These are phyloP conservation scores for Anaspis maculata DNA, from an alignment of 2,888 invertebrate genomes.

Conservation along the genomic window DNA sequence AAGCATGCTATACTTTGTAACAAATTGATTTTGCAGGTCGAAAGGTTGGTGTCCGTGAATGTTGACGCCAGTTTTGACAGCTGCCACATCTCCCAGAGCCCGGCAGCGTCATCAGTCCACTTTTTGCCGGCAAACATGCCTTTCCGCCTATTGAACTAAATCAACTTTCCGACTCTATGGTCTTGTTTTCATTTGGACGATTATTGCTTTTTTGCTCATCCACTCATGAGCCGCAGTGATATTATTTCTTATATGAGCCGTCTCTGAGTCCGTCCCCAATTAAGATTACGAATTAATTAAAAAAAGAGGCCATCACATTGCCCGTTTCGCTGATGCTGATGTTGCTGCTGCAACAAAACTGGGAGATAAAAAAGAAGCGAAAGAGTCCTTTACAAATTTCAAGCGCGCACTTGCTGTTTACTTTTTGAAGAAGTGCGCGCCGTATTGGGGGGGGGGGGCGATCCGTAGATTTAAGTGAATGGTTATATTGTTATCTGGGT, in stretches of 20 bases:
- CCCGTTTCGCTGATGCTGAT: too few relatives aligned
- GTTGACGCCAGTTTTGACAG: constrained; percentile 33
- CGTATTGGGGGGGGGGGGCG: too few relatives aligned
- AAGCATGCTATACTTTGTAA: too few relatives aligned
- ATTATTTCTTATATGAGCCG: background rate
- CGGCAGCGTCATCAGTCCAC: constrained; percentile 15
- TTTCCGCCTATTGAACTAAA: constrained; percentile 12
- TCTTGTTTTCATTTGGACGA: constrained; percentile 3
- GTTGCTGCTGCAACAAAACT: too few relatives aligned
- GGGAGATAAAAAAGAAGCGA: too few relatives aligned
- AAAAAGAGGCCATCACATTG: too few relatives aligned
- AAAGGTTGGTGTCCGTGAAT: constrained; percentile 25
- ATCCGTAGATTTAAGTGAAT: too few relatives aligned
- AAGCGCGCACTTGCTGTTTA: too few relatives aligned
- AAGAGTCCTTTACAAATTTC: too few relatives aligned
- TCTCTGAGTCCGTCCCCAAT: too few relatives aligned
- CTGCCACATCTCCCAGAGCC: constrained; percentile 26
- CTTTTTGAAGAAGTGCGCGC: too few relatives aligned
- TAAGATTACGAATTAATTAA: too few relatives aligned
- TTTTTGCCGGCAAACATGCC: constrained; percentile 18
- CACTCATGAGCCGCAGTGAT: constrained; percentile 1
- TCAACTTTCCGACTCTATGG: constrained; percentile 7
- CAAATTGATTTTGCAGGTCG: constrained; percentile 31
- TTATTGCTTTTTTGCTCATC: constrained; percentile 5
- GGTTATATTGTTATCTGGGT: constrained; percentile 12